Evolutionary conservation across 2,888 invertebrate species (phyloP), one percentile per base, ranked within the genome.

Genomic region (Selenia dentaria): DNA sequence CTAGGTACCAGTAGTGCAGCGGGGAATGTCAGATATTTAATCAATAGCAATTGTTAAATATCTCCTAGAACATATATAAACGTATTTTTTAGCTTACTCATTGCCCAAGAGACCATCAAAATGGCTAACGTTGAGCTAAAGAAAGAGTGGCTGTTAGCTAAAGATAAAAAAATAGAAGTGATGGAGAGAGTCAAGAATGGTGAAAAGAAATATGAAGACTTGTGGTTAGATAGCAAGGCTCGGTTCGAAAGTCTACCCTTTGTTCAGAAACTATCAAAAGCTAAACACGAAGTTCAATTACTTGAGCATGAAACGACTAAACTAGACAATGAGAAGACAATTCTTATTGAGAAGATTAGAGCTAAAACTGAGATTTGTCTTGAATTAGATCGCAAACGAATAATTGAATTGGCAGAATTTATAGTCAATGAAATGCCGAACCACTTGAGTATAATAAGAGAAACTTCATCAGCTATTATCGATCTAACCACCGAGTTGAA

Each of bases 161-260:
- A 79, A 65, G 75, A 77, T 39, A 68, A 59, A 3, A 79, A 74
- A 38, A 24, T 22, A 2, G 70, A 78, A 41, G 61, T 77, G 8
- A 47, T 48, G 9, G 73, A 79, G 42, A 70, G 76, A 27, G 63
- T 78, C 2, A 56, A 63, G 14, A 58, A 51, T 4, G 77, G 77
- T 6, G 74, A 75, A 56, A 76, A 72, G 31, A 84, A 78, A 57
- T 84, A 85, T 54, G 83, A 88, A 57, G 58, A 70, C 1, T 40
- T 81, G 9, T 87, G 89, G 88, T 12, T 66, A 20, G 55, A 66
- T 38, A 65, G 74, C 39, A 83, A 86, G 59, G 64, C 52, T 20
- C 66, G 78, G 61, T 85, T 73, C 52, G 83, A 88, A 63, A 83
- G 70, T 46, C 70, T 86, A 41, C 78, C 78, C 20, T 73, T 67